Base-by-base conservation (phyloP, 2,888 invertebrate genomes). In the Cyclophora albipunctata region DNA sequence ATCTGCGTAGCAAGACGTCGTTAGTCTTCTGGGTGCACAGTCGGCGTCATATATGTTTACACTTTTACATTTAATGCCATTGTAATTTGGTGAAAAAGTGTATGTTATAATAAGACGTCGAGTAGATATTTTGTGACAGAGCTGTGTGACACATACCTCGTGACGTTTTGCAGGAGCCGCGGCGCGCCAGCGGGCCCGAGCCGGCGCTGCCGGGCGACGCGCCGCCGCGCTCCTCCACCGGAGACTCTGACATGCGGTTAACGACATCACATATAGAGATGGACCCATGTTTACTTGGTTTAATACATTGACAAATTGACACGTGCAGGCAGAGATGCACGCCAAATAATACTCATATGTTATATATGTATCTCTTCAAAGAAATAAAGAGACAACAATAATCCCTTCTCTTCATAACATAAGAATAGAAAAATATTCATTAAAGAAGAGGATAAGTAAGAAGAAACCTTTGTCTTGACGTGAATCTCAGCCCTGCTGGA, bases 141-240 rank as follows among this genome's bases (percentile, higher is more conserved):
- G 20, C 20, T 20, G 20, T 20, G 20, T 20, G n/a, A 20, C 20
- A 20, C n/a, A 37, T 83, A 96, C 96, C 95, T 93, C 95, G 89
- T 64, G 95, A 95, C 50, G 94, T 95, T 89, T 96, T 96, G 90
- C 95, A 96, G 44, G 95, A 95, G 81, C 95, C 95, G 68, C 95
- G 92, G 40, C 96, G 91, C 54, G 94, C 95, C 60, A 96, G 90
- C 62, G 93, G 92, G 54, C 90, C 91, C 78, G 91, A 90, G 56
- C 90, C 90, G 64, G 90, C 91, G 63, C 92, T 92, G 72, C 92
- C 91, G 33, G 94, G 94, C 0, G 94, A 94, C 80, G 92, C 91
- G 54, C 92, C 93, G 73, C 94, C 91, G 71, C 93, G 93, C 66
- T 94, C 94, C 63, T 94, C 94, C 47, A 90, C 89, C 3, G 93